Evolutionary conservation across 2,888 invertebrate genomes (phyloP).

Genomic region (Thereva unica): DNA sequence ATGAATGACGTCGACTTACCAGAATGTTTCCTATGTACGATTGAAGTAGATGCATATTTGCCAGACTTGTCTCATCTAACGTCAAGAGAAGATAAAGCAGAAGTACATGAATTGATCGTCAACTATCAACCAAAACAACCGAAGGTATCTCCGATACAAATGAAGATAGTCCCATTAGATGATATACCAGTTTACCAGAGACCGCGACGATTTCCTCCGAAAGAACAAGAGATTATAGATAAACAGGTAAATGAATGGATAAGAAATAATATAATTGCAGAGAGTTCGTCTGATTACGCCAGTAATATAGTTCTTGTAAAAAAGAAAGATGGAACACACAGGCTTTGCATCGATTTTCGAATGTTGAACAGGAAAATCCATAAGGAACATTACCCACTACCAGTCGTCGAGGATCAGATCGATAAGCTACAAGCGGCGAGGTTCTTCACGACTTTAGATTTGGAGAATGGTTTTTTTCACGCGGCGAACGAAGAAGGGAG

Average conservation of each 20-base stretch:
- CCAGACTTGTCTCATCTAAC: not conserved
- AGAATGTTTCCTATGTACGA: too few relatives aligned
- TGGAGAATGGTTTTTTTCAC: too few relatives aligned
- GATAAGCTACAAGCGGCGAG: conserved; percentile 43
- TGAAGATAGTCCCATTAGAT: not conserved
- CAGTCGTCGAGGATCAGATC: conserved; percentile 51
- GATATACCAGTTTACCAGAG: not conserved
- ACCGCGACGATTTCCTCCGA: not conserved
- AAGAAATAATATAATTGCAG: not conserved
- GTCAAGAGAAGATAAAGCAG: not conserved
- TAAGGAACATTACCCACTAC: conserved; percentile 49
- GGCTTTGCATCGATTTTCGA: conserved; percentile 47
- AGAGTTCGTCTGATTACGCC: not conserved
- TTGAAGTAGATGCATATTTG: not conserved
- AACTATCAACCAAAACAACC: not conserved
- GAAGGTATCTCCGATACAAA: not conserved
- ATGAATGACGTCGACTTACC: not conserved
- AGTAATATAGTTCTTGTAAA: conserved; percentile 1
- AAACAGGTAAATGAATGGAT: conserved; percentile 8
- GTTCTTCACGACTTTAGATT: too few relatives aligned
- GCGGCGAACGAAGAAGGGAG: too few relatives aligned
- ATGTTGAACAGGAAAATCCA: conserved; percentile 49
- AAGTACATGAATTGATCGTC: not conserved
- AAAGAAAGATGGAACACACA: not conserved
- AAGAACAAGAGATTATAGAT: not conserved